A percentile compares a stretch with the other conserved stretches of the same genome.
phyloP scores from a whole-genome alignment of 37 sponge, comb jelly and placozoan species.

The Agelas oroides region DNA sequence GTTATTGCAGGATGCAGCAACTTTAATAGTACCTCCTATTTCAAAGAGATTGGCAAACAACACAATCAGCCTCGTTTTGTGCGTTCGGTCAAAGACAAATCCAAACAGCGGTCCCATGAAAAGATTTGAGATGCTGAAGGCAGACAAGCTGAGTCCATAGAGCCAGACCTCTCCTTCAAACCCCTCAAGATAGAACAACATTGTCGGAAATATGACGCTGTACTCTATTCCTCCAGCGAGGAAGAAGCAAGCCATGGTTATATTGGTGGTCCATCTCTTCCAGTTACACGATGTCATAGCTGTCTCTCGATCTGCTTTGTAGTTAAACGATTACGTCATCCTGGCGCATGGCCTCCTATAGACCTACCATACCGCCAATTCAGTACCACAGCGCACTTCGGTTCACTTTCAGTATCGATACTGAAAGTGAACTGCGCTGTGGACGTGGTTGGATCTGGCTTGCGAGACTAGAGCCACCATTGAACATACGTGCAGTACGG shows the following conservation, averaged over 20 bases:
- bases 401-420: too few species aligned
- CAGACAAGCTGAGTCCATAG: slow-evolving; percentile 80
- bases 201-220: slow-evolving; percentile 86
- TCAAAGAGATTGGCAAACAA: slow-evolving; percentile 81
- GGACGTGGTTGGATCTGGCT: too few species aligned
- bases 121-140: slow-evolving; percentile 85
- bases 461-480: too few species aligned
- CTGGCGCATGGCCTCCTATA: too few species aligned
- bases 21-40: slow-evolving; percentile 89
- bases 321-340: too few species aligned
- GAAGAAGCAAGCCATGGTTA: slow-evolving; percentile 69
- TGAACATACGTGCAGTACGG: too few species aligned
- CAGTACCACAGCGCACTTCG: too few species aligned
- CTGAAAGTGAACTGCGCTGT: too few species aligned
- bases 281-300: too few species aligned
- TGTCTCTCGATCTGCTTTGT: too few species aligned
- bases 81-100: slow-evolving; percentile 72
- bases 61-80: slow-evolving; percentile 67
- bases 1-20: neutral
- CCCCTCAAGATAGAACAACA: slow-evolving; percentile 61
- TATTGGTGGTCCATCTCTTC: slow-evolving; percentile 43
- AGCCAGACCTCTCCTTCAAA: slow-evolving; percentile 61
- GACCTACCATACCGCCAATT: too few species aligned
- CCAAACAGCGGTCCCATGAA: slow-evolving; percentile 83
- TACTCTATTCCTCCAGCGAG: slow-evolving; percentile 82